Conservation (phyloP, 53 echinoderm and acorn worm genomes). For the Luidia sarsii region DNA sequence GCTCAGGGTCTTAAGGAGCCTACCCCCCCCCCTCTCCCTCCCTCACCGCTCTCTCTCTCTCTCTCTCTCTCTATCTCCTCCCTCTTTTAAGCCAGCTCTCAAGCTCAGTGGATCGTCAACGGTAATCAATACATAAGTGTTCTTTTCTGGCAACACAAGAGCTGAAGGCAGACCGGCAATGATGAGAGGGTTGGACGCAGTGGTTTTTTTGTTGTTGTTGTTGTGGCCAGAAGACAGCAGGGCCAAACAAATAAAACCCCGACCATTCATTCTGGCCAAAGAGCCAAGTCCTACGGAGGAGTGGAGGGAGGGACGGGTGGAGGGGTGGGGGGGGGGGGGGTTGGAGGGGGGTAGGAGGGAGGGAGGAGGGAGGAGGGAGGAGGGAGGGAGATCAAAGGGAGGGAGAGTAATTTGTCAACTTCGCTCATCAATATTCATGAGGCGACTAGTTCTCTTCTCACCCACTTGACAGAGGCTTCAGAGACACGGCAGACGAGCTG, state of each 20-base stretch:
- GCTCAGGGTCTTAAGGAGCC: no score
- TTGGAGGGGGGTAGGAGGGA: not conserved
- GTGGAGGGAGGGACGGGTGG: no score
- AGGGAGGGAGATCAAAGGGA: not conserved
- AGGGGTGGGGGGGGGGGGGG: no score
- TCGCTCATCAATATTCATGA: slow-evolving; percentile 38
- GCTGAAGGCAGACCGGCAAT: slow-evolving; percentile 2
- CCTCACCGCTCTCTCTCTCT: no score
- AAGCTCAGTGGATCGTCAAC: not conserved
- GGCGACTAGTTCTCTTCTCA: not conserved
- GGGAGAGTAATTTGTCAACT: slow-evolving; percentile 21
- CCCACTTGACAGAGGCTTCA: slow-evolving; percentile 39
- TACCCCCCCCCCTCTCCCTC: no score
- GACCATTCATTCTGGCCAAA: slow-evolving; percentile 20
- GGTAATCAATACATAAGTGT: slow-evolving; percentile 40
- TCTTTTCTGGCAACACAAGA: slow-evolving; percentile 1
- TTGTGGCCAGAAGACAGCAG: no score
- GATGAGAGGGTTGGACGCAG: slow-evolving; percentile 17
- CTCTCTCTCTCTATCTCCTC: no score
- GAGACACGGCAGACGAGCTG: slow-evolving; percentile 37
- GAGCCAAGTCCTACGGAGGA: no score
- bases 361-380: not conserved
- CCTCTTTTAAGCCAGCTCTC: no score
- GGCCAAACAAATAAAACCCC: slow-evolving; percentile 36
- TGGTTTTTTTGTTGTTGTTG: slow-evolving; percentile 3